A percentile compares a stretch with the other conserved stretches of the same genome.
Evolutionary conservation across 2,888 invertebrate genomes (phyloP).

Genomic region (Junonia oenone): DNA sequence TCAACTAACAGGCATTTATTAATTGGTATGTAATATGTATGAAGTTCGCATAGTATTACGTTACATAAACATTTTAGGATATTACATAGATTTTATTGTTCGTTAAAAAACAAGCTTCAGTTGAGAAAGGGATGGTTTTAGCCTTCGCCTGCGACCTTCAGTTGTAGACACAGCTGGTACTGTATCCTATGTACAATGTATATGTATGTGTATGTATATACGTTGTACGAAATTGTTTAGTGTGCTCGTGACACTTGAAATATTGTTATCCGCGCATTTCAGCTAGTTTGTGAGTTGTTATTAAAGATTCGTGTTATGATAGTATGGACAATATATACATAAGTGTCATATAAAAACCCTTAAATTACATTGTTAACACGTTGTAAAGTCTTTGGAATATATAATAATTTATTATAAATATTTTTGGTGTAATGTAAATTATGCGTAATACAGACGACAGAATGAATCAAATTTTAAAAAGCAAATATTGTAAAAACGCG

Average conservation of each 20-base stretch:
- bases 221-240: neutral
- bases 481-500: no score
- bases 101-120: neutral
- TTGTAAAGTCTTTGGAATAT: no score
- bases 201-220: neutral
- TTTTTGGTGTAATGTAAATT: no score
- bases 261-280: neutral
- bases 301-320: neutral
- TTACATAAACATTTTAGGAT: neutral
- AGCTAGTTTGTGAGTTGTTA: neutral
- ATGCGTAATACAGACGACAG: no score
- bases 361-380: no score
- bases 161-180: conserved; percentile 2
- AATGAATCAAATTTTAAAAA: no score
- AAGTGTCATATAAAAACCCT: no score
- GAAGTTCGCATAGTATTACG: no score
- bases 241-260: neutral
- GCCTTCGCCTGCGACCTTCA: conserved; percentile 6
- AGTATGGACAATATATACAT: neutral
- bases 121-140: conserved; percentile 8
- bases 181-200: neutral
- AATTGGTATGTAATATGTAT: no score
- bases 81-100: neutral
- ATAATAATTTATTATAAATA: no score
- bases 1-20: no score